Conservation (phyloP, 1,140 invertebrate species). For the Euschistus heros region DNA sequence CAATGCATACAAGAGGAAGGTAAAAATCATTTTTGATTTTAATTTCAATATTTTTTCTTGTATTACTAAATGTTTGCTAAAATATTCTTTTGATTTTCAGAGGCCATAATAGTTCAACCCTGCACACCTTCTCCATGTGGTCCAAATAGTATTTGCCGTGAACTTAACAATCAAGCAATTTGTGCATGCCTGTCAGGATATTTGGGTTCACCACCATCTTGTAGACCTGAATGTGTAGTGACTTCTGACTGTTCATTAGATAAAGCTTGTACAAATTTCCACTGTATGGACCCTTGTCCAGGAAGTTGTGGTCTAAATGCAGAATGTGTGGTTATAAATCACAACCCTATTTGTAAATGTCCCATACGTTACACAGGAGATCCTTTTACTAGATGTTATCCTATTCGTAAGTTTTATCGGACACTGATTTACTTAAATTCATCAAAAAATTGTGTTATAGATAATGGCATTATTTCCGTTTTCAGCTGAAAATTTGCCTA, state of each 20-base stretch:
- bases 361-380: slow-evolving; percentile 47
- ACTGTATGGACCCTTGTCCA: slow-evolving; percentile 59
- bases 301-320: slow-evolving; percentile 63
- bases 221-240: slow-evolving; percentile 45
- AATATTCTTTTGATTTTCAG: slow-evolving; percentile 18
- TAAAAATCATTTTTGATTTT: slow-evolving; percentile 36
- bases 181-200: slow-evolving; percentile 47
- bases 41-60: neutral
- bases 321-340: slow-evolving; percentile 53
- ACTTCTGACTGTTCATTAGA: slow-evolving; percentile 42
- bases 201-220: slow-evolving; percentile 44
- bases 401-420: slow-evolving; percentile 35
- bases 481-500: slow-evolving; percentile 27
- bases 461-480: neutral
- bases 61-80: too few species aligned
- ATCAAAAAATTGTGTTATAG: neutral
- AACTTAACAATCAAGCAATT: slow-evolving; percentile 40
- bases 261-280: slow-evolving; percentile 47
- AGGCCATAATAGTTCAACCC: slow-evolving; percentile 42
- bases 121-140: slow-evolving; percentile 45
- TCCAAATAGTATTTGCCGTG: slow-evolving; percentile 42
- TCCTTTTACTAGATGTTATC: slow-evolving; percentile 45
- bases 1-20: slow-evolving; percentile 31
- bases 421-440: neutral
- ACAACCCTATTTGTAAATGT: slow-evolving; percentile 54